Percentiles rank a stretch among this genome's conserved stretches.
Evolutionary conservation across 2,888 invertebrate species (phyloP).

Genomic region (Drosophila pegasa): DNA sequence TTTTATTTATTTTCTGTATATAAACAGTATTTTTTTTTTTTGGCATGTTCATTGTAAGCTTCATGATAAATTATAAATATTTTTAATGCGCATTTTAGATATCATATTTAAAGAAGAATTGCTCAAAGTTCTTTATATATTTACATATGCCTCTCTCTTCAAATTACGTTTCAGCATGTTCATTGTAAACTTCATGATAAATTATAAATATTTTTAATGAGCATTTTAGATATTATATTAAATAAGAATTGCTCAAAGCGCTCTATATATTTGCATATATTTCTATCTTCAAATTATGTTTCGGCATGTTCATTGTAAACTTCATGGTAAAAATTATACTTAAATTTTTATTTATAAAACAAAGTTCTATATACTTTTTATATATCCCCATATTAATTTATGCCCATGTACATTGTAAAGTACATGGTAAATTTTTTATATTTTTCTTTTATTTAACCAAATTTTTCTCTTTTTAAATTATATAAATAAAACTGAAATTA

Average conservation of each 20-base stretch:
- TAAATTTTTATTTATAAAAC: too few relatives aligned
- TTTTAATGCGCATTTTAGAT: too few relatives aligned
- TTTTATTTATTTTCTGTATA: too few relatives aligned
- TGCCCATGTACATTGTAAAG: neutral
- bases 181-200: neutral
- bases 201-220: neutral
- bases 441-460: neutral
- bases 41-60: neutral
- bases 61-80: slow-evolving; percentile 1
- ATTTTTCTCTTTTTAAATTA: neutral
- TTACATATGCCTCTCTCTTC: too few relatives aligned
- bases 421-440: neutral
- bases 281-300: neutral
- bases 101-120: too few relatives aligned
- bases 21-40: too few relatives aligned
- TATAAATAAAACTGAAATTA: neutral
- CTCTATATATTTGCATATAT: too few relatives aligned
- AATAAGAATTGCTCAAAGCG: too few relatives aligned
- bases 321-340: neutral
- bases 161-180: neutral
- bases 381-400: too few relatives aligned
- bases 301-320: neutral
- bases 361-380: too few relatives aligned
- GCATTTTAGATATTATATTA: too few relatives aligned
- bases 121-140: too few relatives aligned